phyloP scores from a whole-genome alignment of 2,797 vertebrate species.

The Hypotaenidia okinawae region DNA sequence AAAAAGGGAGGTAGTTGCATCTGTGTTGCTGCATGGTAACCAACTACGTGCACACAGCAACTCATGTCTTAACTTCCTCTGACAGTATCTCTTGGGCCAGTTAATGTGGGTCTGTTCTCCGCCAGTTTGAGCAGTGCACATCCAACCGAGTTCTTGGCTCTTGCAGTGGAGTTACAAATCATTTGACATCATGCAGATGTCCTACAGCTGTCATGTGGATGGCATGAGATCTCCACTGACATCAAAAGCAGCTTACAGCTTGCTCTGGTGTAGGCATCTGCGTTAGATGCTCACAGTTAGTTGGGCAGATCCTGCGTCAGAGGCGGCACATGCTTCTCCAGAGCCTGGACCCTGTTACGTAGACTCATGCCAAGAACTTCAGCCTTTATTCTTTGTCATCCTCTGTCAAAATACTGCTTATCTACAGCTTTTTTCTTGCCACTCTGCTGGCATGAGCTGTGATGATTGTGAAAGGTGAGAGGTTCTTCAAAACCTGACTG shows the following conservation, averaged over 20 bases:
- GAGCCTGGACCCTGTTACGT: too few relatives aligned
- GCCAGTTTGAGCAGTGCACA: neutral
- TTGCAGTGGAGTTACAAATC: neutral
- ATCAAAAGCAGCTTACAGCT: neutral
- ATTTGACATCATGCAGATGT: neutral
- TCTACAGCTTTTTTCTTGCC: neutral
- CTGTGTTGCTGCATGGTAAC: neutral
- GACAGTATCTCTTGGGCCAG: neutral
- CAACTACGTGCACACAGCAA: neutral
- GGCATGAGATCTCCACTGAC: neutral
- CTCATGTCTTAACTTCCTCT: neutral
- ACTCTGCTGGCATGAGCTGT: neutral
- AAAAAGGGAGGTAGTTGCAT: neutral
- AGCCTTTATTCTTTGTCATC: neutral
- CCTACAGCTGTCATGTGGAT: fast-evolving
- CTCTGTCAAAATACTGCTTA: neutral
- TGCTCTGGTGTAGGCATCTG: neutral
- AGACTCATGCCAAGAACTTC: neutral
- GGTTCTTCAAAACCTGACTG: neutral
- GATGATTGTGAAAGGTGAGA: neutral
- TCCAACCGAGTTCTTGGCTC: neutral
- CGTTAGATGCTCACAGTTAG: neutral
- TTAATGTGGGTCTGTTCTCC: neutral
- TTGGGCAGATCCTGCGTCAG: neutral
- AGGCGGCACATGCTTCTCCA: fast-evolving